phyloP scores from a whole-genome alignment of 2,888 invertebrate species.

The Agriopis marginaria region DNA sequence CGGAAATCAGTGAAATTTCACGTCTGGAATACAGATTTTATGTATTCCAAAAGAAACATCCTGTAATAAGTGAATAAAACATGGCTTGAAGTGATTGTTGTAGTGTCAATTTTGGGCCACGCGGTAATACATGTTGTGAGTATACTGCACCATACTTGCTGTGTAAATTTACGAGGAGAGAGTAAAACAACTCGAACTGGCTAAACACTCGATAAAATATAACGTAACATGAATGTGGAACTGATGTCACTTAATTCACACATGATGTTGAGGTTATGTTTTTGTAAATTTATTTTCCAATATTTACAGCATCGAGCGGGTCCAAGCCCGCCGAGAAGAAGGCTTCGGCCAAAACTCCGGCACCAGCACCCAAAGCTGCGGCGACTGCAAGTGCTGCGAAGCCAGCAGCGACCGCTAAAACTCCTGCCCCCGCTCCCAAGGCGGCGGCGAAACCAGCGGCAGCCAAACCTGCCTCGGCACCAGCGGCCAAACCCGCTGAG shows the following conservation, averaged over 20 bases:
- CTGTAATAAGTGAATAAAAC: constrained; percentile 1
- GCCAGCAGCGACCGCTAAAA: constrained; percentile 74
- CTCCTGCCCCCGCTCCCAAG: constrained; percentile 78
- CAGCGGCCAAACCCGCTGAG: constrained; percentile 78
- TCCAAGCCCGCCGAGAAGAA: constrained; percentile 82
- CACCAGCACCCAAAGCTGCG: constrained; percentile 77
- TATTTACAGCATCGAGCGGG: constrained; percentile 67
- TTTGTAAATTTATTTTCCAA: constrained; percentile 20
- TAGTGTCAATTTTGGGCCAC: constrained; percentile 62
- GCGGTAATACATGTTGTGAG: constrained; percentile 61
- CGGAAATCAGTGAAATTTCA: constrained; percentile 4
- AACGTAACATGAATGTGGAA: not conserved
- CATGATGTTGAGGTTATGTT: constrained; percentile 58
- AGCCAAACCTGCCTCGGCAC: constrained; percentile 79
- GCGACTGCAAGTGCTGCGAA: constrained; percentile 66
- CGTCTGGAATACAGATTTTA: not conserved
- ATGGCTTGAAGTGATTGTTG: constrained; percentile 22
- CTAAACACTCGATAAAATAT: not conserved
- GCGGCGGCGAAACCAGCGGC: constrained; percentile 79
- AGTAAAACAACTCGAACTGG: not conserved
- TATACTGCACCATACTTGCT: constrained; percentile 18
- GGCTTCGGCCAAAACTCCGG: constrained; percentile 76
- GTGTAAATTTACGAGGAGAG: not conserved
- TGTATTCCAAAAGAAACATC: not conserved
- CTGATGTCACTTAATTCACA: constrained; percentile 9